phyloP scores from a whole-genome alignment of 2,888 invertebrate genomes.

The Mythimna ferrago region DNA sequence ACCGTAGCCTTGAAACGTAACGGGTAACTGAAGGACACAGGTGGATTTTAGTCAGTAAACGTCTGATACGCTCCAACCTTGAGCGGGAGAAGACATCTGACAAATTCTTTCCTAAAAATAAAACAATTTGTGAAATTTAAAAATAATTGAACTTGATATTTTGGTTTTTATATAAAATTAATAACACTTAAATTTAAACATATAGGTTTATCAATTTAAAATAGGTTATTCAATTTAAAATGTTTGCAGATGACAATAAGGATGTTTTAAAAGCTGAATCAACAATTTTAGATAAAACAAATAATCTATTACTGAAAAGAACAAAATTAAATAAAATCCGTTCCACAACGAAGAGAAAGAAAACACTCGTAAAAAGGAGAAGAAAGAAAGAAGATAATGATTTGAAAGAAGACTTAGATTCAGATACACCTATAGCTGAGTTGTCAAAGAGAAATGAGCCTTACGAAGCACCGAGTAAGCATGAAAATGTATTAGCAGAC shows the following conservation, averaged over 20 bases:
- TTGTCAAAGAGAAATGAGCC: conserved; percentile 58
- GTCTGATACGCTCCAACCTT: too few species aligned
- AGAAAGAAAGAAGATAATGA: conserved; percentile 22
- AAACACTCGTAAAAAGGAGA: conserved; percentile 35
- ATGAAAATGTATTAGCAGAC: conserved; percentile 17
- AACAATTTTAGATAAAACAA: conserved; percentile 6
- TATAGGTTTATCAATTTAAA: too few species aligned
- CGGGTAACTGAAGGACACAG: too few species aligned
- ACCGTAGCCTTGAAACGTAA: too few species aligned
- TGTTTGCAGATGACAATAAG: conserved; percentile 45
- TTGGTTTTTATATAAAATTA: too few species aligned
- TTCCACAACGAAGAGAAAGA: conserved; percentile 53
- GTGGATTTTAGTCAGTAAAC: too few species aligned
- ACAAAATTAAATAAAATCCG: conserved; percentile 17
- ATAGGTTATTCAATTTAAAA: too few species aligned
- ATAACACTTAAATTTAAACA: too few species aligned
- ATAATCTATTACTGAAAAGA: neutral
- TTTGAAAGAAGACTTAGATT: conserved; percentile 67
- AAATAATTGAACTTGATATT: too few species aligned
- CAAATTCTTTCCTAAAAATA: too few species aligned
- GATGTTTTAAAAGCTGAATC: conserved; percentile 15
- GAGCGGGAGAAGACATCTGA: too few species aligned
- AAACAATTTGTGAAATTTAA: too few species aligned
- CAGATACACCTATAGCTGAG: conserved; percentile 72
- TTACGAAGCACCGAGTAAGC: neutral